These are phyloP conservation scores for Kuschelorhynchus macadamiae DNA, from an alignment of 2,888 invertebrate species.

Conservation along the genomic window DNA sequence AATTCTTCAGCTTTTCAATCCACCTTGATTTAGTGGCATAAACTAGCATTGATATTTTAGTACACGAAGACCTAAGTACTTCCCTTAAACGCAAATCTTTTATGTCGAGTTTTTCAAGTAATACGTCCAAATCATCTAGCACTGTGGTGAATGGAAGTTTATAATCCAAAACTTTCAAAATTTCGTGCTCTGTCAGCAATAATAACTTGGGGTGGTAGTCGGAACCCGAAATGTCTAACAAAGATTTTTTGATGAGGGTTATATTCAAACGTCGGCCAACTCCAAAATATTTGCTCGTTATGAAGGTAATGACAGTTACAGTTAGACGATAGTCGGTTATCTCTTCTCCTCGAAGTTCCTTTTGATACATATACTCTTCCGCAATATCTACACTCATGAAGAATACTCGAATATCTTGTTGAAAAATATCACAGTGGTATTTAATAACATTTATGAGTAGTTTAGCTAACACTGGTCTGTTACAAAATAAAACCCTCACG, in stretches of 20 bases:
- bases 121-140: conserved; percentile 62
- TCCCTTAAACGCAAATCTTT: conserved; percentile 57
- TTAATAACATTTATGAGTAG: conserved; percentile 57
- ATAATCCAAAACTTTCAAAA: conserved; percentile 57
- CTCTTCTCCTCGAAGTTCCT: conserved; percentile 52
- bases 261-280: conserved; percentile 58
- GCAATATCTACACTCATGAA: conserved; percentile 60
- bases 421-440: conserved; percentile 58
- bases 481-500: conserved; percentile 49
- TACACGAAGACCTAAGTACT: conserved; percentile 57
- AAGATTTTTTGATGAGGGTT: conserved; percentile 52
- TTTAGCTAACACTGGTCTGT: conserved; percentile 60
- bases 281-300: conserved; percentile 61
- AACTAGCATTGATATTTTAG: conserved; percentile 59
- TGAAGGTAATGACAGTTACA: conserved; percentile 57
- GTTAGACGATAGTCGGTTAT: conserved; percentile 57
- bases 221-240: conserved; percentile 55
- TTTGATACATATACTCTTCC: conserved; percentile 59
- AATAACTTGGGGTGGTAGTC: conserved; percentile 53
- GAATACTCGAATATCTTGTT: conserved; percentile 62
- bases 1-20: conserved; percentile 58
- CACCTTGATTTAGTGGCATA: conserved; percentile 57
- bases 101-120: conserved; percentile 60
- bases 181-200: conserved; percentile 57
- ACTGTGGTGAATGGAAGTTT: conserved; percentile 59